Percentiles rank a stretch among this genome's conserved stretches.
Conservation (phyloP, 2,888 invertebrate species). For the Trichopoda pennipes region DNA sequence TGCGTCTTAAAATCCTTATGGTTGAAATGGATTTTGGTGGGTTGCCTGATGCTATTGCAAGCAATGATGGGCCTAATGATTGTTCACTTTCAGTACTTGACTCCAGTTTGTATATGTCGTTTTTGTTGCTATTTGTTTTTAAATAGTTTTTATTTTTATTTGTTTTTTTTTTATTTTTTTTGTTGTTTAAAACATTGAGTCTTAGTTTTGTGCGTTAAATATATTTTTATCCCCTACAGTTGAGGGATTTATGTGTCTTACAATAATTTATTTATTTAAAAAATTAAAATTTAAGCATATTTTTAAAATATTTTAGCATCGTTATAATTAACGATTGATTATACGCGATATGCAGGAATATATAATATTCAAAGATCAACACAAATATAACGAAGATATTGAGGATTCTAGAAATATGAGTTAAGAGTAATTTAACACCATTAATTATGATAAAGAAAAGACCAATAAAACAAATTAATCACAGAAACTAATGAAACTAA, state of each 20-base stretch:
- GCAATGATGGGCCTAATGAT: constrained; percentile 29
- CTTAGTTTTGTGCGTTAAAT: constrained; percentile 61
- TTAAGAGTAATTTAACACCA: not conserved
- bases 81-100: constrained; percentile 48
- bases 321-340: constrained; percentile 48
- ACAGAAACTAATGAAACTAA: not conserved
- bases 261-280: constrained; percentile 11
- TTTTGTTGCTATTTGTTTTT: not conserved
- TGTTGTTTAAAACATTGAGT: constrained; percentile 63
- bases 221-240: constrained; percentile 47
- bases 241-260: constrained; percentile 53
- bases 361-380: constrained; percentile 65
- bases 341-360: constrained; percentile 61
- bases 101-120: constrained; percentile 64
- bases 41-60: constrained; percentile 33
- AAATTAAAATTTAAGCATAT: constrained; percentile 20
- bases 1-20: constrained; percentile 59
- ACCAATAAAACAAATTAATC: too few relatives aligned
- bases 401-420: constrained; percentile 32
- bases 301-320: constrained; percentile 39
- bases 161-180: not conserved
- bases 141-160: not conserved
- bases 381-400: constrained; percentile 43
- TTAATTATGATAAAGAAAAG: not conserved
- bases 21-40: constrained; percentile 36